Conservation (phyloP, 1,140 invertebrate genomes). For the Heliconius hewitsoni region DNA sequence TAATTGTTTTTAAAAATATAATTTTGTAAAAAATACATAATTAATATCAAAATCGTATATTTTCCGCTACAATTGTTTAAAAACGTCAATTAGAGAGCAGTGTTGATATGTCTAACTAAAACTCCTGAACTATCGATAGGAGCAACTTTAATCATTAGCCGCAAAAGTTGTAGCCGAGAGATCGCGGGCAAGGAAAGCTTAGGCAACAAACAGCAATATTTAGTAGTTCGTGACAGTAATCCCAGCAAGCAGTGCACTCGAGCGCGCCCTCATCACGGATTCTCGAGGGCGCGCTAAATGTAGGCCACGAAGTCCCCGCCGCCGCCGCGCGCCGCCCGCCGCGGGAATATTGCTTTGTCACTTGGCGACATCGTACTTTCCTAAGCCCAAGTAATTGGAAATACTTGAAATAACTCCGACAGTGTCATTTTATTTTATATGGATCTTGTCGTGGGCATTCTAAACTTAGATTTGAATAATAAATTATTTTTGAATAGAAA, state of each 20-base stretch:
- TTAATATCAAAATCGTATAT: no score
- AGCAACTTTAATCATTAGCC: constrained; percentile 18
- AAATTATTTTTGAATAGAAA: not conserved
- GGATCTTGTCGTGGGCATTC: not conserved
- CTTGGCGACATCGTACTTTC: constrained; percentile 72
- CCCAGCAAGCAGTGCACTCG: constrained; percentile 59
- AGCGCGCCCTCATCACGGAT: constrained; percentile 69
- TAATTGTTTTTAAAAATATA: no score
- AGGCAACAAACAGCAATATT: constrained; percentile 52
- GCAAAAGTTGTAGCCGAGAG: constrained; percentile 31
- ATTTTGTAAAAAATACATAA: no score
- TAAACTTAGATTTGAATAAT: not conserved
- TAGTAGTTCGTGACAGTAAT: constrained; percentile 67
- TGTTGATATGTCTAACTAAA: constrained; percentile 5
- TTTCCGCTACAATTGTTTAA: not conserved
- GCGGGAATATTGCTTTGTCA: constrained; percentile 80
- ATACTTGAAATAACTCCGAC: constrained; percentile 68
- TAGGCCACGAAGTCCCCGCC: constrained; percentile 72
- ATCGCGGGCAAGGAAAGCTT: constrained; percentile 32
- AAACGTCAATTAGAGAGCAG: not conserved
- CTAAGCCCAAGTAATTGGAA: constrained; percentile 80
- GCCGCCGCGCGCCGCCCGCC: constrained; percentile 52
- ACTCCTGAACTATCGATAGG: not conserved
- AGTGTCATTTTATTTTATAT: constrained; percentile 25
- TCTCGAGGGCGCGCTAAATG: constrained; percentile 74